Evolutionary conservation across 1,140 invertebrate species (phyloP), one percentile per base, ranked within the genome.

Genomic region (Eubasilissa regina): DNA sequence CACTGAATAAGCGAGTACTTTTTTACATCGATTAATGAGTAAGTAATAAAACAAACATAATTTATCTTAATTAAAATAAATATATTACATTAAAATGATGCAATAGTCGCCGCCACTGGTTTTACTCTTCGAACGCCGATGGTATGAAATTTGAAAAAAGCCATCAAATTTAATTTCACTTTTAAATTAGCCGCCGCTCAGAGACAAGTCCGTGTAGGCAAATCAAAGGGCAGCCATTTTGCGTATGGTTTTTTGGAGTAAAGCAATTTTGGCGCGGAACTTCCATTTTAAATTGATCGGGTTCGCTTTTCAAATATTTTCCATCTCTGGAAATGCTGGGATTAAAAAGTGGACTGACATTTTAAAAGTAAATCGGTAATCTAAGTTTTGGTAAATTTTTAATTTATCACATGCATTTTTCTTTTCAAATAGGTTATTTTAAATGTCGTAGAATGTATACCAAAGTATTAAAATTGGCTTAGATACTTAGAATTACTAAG

Each of bases 91-190:
- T 3, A 3, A 35, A 35, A 35, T 35, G 6, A 35, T 35, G 55
- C 3, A 15, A 12, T 58, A 8, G 10, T 11, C 19, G 25, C 60
- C 60, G 60, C 60, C 60, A 4, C 35, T 64, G 25, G 21, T 43
- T 13, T 64, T 64, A 64, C 25, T 1, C 13, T n/a, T 19, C 12
- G 44, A 48, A 68, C 0, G 43, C n/a, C 45, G 64, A 68, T 68
- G 44, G 43, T 44, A 21, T n/a, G 68, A 80, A 76, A 60, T 76
- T 77, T 55, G 64, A 80, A 80, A 80, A 80, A 77, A 74, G 75
- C 72, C 79, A 51, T 74, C 75, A 77, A 80, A 77, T 77, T 72
- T 80, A 76, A 80, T 80, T 80, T 55, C 75, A 53, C 79, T 80
- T 80, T 80, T 64, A 74, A 64, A 70, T 47, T 48, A 21, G 66